These are phyloP conservation scores for Burhinus oedicnemus DNA, from an alignment of 2,113 vertebrate genomes.

Conservation along the genomic window DNA sequence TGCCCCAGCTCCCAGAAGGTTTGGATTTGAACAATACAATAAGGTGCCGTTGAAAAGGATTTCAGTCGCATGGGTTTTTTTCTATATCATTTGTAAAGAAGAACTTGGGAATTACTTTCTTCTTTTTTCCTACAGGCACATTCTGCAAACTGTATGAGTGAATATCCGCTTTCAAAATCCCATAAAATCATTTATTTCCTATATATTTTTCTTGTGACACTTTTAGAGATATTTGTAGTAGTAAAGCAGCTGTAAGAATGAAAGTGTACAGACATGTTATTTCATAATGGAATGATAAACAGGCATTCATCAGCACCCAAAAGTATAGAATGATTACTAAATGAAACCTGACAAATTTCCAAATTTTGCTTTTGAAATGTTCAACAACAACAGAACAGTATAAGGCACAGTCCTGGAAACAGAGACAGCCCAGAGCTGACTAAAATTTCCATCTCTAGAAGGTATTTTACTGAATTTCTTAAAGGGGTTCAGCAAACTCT, in stretches of 20 bases:
- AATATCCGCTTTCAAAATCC: not conserved
- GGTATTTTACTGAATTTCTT: not conserved
- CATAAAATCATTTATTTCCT: not conserved
- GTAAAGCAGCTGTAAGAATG: constrained; percentile 11
- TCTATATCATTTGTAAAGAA: not conserved
- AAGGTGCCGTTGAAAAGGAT: not conserved
- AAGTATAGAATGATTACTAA: constrained; percentile 3
- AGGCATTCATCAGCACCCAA: not conserved
- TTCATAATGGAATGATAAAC: constrained; percentile 38
- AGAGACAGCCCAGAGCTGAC: not conserved
- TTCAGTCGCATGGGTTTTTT: not conserved
- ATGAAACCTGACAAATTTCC: not conserved
- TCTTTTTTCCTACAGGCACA: not conserved
- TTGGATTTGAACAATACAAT: not conserved
- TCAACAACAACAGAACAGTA: not conserved
- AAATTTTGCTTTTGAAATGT: not conserved
- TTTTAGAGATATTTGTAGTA: not conserved
- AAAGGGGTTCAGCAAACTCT: not conserved
- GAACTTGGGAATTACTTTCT: not conserved
- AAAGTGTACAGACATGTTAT: not conserved
- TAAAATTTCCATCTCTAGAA: not conserved
- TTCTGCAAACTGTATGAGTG: not conserved
- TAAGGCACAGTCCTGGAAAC: not conserved
- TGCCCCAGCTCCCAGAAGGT: not conserved
- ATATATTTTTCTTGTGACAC: constrained; percentile 8